Base-by-base conservation (phyloP, 2,797 vertebrate genomes). In the Thunnus albacares region DNA sequence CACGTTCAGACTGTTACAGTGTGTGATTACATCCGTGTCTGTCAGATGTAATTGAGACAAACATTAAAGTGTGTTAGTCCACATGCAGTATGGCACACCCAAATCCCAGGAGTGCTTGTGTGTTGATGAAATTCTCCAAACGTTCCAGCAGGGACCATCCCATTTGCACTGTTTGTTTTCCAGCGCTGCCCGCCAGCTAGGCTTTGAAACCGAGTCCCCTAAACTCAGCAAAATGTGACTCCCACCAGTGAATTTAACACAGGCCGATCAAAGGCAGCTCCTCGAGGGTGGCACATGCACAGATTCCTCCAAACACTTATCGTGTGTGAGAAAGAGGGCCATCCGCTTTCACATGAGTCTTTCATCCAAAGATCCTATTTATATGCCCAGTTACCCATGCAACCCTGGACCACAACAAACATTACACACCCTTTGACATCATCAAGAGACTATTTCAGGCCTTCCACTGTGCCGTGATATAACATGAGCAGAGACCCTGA, bases 301-400 rank as follows among this genome's bases (percentile, higher is more conserved):
- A 57, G 80, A 84, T 89, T 84, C 83, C 83, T 76, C 58, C 70
- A 12, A 38, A 84, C 81, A 83, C 75, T 87, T 89, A 81, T 75
- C 80, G 59, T 79, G 65, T 61, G 61, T 24, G 41, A 81, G 79
- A 78, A 80, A 80, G 80, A 77, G 59, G 53, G 69, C 79, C 82
- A 80, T 80, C 79, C 66, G 2, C 71, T 89, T 75, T 52, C 75
- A 77, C 82, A 71, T 51, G 43, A 82, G 83, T 77, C 87, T 89
- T 90, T 91, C 92, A 84, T 93, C 90, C 85, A 83, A 73, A 90
- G 81, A 91, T 84, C 83, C 93, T 95, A 95, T 95, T 95, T 92
- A 93, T 94, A 94, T 79, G 77, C 86, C 76, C 69, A 17, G 94
- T 94, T 92, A 87, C 92, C 93, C 87, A 65, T 89, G 91, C 87